Conservation (phyloP, 2,797 vertebrate genomes). For the Delichon dasypus region DNA sequence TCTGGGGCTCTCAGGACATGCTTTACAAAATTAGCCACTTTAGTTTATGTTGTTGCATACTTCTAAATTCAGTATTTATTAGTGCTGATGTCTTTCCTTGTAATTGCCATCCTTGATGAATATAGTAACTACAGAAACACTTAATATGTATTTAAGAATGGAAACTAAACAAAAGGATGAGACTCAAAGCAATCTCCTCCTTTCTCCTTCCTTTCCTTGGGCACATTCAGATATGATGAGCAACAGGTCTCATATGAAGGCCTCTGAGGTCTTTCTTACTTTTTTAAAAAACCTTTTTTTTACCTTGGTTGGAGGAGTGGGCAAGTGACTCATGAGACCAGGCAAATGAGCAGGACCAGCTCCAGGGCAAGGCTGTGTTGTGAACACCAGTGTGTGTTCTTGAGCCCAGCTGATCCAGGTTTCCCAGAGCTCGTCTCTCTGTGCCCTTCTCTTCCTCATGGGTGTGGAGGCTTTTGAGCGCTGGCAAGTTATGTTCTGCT, state of each 20-base stretch:
- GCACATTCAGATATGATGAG: not conserved
- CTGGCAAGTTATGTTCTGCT: not conserved
- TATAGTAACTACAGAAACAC: not conserved
- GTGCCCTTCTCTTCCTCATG: not conserved
- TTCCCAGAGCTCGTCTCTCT: not conserved
- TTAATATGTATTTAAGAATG: not conserved
- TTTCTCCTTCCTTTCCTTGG: not conserved
- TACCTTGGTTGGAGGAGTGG: not conserved
- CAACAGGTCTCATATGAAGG: not conserved
- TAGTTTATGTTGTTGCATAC: not conserved
- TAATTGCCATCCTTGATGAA: not conserved
- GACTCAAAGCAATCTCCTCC: not conserved
- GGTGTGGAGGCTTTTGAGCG: not conserved
- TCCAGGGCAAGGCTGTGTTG: not conserved
- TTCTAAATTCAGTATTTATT: not conserved
- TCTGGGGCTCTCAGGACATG: not conserved
- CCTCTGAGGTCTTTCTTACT: not conserved
- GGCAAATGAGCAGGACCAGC: not conserved
- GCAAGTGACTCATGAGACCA: not conserved
- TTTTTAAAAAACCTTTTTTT: not conserved
- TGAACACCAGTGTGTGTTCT: not conserved
- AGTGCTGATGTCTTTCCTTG: not conserved
- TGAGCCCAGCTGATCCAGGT: not conserved
- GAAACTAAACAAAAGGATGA: not conserved
- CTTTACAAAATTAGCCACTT: not conserved